Conservation (phyloP, 2,113 vertebrate genomes). For the Mormyrus lacerda region DNA sequence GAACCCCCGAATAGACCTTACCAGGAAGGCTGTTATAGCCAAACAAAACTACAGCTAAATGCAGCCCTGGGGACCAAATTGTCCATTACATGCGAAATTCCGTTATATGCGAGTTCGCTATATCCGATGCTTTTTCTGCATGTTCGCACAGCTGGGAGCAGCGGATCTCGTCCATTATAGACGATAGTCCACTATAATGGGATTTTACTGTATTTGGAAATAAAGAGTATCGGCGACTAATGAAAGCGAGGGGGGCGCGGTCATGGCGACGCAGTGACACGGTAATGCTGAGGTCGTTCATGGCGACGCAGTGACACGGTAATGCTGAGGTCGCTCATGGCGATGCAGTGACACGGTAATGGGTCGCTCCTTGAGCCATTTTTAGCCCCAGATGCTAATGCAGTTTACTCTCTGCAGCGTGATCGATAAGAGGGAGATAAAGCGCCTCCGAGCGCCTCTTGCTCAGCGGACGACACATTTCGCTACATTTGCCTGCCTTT, state of each 20-base stretch:
- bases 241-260: conserved; percentile 14
- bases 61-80: no score
- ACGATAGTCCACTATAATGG: no score
- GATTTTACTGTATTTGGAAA: conserved; percentile 12
- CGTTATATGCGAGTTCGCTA: no score
- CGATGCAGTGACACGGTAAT: conserved; percentile 40
- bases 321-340: no score
- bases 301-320: no score
- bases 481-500: conserved; percentile 64
- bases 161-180: no score
- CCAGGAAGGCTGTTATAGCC: no score
- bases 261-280: conserved; percentile 17
- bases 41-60: no score
- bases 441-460: conserved; percentile 72
- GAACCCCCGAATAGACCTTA: no score
- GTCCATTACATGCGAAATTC: no score
- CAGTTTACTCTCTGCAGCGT: conserved; percentile 69
- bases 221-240: conserved; percentile 24
- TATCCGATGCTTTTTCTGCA: no score
- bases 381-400: conserved; percentile 71
- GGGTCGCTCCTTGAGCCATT: conserved; percentile 55
- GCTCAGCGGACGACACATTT: conserved; percentile 65
- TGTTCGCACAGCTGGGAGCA: no score
- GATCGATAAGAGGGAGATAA: conserved; percentile 64
- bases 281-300: conserved; percentile 46